Base-by-base conservation (phyloP, 2,797 vertebrate genomes). In the Crenuchus spilurus region DNA sequence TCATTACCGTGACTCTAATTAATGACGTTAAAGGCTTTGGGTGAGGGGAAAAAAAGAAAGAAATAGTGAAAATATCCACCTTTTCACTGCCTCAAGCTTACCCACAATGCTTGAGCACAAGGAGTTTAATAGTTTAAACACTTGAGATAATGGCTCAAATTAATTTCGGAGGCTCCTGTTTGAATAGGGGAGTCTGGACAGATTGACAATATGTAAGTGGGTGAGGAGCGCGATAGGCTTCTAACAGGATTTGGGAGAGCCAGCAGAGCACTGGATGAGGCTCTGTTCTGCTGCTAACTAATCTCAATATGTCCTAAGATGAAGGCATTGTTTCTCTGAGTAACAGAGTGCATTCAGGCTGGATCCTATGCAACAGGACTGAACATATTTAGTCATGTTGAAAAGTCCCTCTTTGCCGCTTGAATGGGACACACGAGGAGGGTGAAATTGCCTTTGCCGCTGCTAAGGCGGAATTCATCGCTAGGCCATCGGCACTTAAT, bases 381-480 rank as follows among this genome's bases (percentile, higher is more conserved):
- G 91, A 94, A 91, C 87, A 88, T 87, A 87, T 89, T 90, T 88
- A 90, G 87, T 87, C 86, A 83, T 81, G 87, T 88, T 91, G 74
- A 93, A 92, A 92, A 88, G 89, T 85, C 90, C 85, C 86, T 91
- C 86, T 88, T 90, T 91, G 84, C 88, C 76, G 90, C 87, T 88
- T 91, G 89, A 88, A 88, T 90, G 84, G 90, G 88, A 87, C 84
- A 90, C 76, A 90, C 82, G 87, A 93, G 91, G 26, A 72, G 91
- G 83, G 77, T 90, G 86, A 95, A 92, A 90, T 92, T 88, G 88
- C 90, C 91, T 91, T 90, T 90, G 87, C 90, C 83, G 84, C 87
- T 85, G 88, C 89, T 88, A 85, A 89, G 87, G 90, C 88, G 85
- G 86, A 92, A 92, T 89, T 92, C 88, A 89, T 91, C 80, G 67